Conservation (phyloP, 2,888 invertebrate genomes). For the Andrena camellia region DNA sequence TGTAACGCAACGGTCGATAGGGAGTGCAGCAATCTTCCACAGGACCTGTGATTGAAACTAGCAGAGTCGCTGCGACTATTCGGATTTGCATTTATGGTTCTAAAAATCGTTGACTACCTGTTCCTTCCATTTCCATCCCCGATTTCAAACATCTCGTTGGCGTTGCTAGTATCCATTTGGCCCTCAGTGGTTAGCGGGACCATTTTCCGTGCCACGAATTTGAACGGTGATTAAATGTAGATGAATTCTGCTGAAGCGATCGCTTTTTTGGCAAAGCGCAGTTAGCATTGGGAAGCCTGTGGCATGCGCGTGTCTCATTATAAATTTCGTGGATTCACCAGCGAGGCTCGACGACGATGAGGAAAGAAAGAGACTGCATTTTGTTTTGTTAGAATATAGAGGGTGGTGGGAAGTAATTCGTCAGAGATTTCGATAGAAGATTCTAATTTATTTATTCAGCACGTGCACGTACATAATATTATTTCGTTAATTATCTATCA, state of each 20-base stretch:
- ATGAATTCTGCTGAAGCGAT: not conserved
- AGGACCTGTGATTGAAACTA: not conserved
- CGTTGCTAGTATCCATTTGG: not conserved
- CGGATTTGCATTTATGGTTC: not conserved
- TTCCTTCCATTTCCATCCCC: not conserved
- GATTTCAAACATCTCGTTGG: not conserved
- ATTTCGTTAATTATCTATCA: not conserved
- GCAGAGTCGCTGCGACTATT: not conserved
- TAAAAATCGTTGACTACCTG: slow-evolving; percentile 8
- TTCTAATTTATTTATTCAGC: not conserved
- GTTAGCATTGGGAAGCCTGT: not conserved
- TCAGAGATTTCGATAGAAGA: not conserved
- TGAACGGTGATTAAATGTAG: not conserved
- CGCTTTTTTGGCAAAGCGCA: too few relatives aligned
- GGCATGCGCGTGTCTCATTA: slow-evolving; percentile 1
- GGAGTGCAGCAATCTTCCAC: not conserved
- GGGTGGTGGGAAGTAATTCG: not conserved
- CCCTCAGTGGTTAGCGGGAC: slow-evolving; percentile 10
- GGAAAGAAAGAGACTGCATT: not conserved
- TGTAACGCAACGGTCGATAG: slow-evolving; percentile 36
- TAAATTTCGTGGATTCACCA: slow-evolving; percentile 12
- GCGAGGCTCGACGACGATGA: too few relatives aligned
- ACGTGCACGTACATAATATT: too few relatives aligned
- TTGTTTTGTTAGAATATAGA: not conserved
- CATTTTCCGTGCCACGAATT: not conserved